phyloP scores from a whole-genome alignment of 1,140 invertebrate species.

The Anadara kagoshimensis region DNA sequence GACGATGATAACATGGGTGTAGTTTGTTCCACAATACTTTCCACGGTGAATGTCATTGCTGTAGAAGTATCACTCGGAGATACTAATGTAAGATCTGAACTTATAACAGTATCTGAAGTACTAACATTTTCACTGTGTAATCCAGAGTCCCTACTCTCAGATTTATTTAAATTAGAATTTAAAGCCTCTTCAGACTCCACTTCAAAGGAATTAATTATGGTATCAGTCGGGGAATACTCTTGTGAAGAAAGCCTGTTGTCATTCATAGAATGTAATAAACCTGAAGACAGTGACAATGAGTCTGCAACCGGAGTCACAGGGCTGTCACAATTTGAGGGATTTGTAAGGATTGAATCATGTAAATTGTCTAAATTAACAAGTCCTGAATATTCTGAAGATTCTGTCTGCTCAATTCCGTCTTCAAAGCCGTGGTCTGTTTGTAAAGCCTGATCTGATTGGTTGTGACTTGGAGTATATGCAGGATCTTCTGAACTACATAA shows the following conservation, averaged over 20 bases:
- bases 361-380: constrained; percentile 3
- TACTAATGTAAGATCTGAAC: constrained; percentile 14
- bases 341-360: constrained; percentile 26
- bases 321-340: constrained; percentile 45
- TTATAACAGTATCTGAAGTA: constrained; percentile 53
- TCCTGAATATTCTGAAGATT: constrained; percentile 3
- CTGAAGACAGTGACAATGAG: constrained; percentile 20
- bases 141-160: constrained; percentile 67
- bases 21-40: constrained; percentile 3
- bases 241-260: background rate
- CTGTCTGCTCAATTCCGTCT: constrained; percentile 38
- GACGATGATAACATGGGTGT: background rate
- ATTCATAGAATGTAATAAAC: background rate
- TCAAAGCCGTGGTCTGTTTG: constrained; percentile 52
- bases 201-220: constrained; percentile 23
- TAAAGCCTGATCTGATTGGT: constrained; percentile 31
- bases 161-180: constrained; percentile 55
- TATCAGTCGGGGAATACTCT: constrained; percentile 20
- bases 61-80: background rate
- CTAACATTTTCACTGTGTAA: constrained; percentile 66
- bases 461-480: constrained; percentile 34
- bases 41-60: background rate
- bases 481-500: constrained; percentile 92
- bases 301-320: constrained; percentile 51
- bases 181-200: constrained; percentile 15